These are phyloP conservation scores for honey bee (Apis mellifera) DNA, from an alignment of 1,140 invertebrate species.

Conservation along the genomic window DNA sequence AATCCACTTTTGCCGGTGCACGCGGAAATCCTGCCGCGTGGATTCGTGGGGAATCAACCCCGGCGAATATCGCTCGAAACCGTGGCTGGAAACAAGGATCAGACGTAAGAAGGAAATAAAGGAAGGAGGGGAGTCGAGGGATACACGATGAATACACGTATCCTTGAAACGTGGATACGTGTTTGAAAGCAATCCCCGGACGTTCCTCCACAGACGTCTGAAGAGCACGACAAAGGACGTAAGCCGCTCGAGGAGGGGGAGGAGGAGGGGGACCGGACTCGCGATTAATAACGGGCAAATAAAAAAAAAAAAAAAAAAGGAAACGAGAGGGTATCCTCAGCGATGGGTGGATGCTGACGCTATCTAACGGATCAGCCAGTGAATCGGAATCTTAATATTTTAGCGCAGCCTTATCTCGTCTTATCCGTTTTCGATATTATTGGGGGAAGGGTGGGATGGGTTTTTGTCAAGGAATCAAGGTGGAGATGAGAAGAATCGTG, in stretches of 20 bases:
- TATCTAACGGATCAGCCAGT: too few species aligned
- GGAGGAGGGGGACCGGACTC: slow-evolving; percentile 3
- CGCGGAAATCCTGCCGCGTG: background rate
- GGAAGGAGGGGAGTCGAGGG: background rate
- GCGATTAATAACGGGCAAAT: slow-evolving; percentile 42
- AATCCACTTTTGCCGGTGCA: slow-evolving; percentile 37
- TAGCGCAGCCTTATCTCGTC: background rate
- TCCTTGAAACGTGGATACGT: slow-evolving; percentile 13
- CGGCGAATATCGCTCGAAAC: slow-evolving; percentile 16
- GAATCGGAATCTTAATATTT: background rate
- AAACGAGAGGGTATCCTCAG: background rate
- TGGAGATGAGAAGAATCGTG: background rate
- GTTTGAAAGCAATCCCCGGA: slow-evolving; percentile 37
- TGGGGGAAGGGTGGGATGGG: background rate
- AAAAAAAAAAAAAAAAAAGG: slow-evolving; percentile 17
- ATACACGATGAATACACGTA: slow-evolving; percentile 16
- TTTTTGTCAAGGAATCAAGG: background rate
- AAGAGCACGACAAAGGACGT: slow-evolving; percentile 36
- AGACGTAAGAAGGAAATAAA: slow-evolving; percentile 58
- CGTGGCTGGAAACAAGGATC: slow-evolving; percentile 55
- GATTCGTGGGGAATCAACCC: slow-evolving; percentile 30
- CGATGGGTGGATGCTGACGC: background rate
- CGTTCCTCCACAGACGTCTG: slow-evolving; percentile 30
- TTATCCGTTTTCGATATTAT: background rate
- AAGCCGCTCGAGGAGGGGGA: background rate